Evolutionary conservation across 2,113 vertebrate genomes (phyloP).

Genomic region (Grallaria varia): DNA sequence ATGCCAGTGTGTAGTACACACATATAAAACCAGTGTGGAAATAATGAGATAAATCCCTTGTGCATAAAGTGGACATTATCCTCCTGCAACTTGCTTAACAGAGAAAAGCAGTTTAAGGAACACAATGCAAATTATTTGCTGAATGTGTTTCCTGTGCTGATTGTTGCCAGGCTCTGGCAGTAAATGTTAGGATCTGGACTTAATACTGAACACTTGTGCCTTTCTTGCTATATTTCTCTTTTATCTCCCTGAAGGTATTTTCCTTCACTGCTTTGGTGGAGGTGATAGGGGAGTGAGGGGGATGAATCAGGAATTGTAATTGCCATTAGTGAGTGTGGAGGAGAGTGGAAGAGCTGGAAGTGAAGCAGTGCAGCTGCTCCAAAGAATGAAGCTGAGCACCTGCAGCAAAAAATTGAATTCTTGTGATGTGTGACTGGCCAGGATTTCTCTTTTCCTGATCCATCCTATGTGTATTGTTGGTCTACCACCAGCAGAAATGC

Average conservation of each 20-base stretch:
- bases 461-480: not conserved
- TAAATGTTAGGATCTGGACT: not conserved
- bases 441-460: not conserved
- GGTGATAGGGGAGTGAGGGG: not conserved
- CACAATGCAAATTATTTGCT: not conserved
- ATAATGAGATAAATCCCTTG: not conserved
- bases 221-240: not conserved
- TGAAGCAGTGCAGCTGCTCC: not conserved
- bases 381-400: not conserved
- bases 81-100: not conserved
- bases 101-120: not conserved
- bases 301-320: not conserved
- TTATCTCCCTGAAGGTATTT: not conserved
- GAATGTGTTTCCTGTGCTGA: not conserved
- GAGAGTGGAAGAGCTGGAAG: not conserved
- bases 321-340: not conserved
- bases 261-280: not conserved
- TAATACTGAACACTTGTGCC: rapidly evolving
- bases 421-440: not conserved
- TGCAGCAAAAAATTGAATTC: not conserved
- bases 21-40: not conserved
- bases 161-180: not conserved
- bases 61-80: not conserved
- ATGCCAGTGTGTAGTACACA: not conserved
- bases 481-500: not conserved